Evolutionary conservation across 2,888 invertebrate genomes (phyloP).

Genomic region (Ommatoiulus sabulosus): DNA sequence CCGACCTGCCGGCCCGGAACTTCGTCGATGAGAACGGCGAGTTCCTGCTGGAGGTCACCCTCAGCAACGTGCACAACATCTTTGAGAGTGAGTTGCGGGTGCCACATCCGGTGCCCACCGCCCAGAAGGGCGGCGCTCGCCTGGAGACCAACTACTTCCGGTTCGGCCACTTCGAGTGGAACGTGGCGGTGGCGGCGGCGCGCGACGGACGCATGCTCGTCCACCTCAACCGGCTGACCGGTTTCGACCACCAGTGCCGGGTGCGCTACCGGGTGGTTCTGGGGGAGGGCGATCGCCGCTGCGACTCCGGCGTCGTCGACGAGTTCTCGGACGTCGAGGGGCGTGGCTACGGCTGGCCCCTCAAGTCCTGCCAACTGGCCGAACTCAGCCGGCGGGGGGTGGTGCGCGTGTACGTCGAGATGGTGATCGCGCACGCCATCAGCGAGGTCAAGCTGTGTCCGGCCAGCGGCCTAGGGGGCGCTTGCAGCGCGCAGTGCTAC

Average conservation of each 20-base stretch:
- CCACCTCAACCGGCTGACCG: conserved; percentile 78
- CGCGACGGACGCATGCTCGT: conserved; percentile 64
- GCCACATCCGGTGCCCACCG: conserved; percentile 69
- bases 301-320: conserved; percentile 79
- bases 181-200: conserved; percentile 71
- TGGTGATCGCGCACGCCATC: conserved; percentile 79
- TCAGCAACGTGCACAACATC: conserved; percentile 80
- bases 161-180: conserved; percentile 87
- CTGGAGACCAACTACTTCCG: conserved; percentile 79
- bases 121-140: conserved; percentile 61
- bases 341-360: conserved; percentile 76
- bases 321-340: conserved; percentile 79
- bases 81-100: conserved; percentile 78
- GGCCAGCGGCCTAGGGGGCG: conserved; percentile 67
- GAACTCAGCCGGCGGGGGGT: conserved; percentile 70
- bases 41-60: conserved; percentile 80
- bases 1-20: conserved; percentile 77
- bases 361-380: conserved; percentile 74
- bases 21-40: conserved; percentile 85
- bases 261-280: conserved; percentile 76
- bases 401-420: conserved; percentile 78
- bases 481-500: conserved; percentile 74
- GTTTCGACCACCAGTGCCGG: conserved; percentile 82
- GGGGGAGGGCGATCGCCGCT: conserved; percentile 76
- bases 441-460: conserved; percentile 71